These are phyloP conservation scores for Malurus elegans DNA, from an alignment of 2,113 vertebrate genomes.

Conservation along the genomic window DNA sequence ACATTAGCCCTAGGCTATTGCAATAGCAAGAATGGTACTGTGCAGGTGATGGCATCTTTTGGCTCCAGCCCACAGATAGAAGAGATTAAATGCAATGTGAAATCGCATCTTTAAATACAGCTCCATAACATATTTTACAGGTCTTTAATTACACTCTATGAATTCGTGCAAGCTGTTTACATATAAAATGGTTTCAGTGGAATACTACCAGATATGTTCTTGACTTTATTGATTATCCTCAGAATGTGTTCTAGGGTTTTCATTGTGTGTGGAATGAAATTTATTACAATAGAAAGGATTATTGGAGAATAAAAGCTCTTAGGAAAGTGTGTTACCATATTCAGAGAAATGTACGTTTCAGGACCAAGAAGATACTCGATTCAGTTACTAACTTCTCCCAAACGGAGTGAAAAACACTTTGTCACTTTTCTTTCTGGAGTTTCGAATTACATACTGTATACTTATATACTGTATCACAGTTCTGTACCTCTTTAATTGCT, in stretches of 20 bases:
- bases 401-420: neutral
- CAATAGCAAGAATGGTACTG: neutral
- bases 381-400: neutral
- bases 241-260: neutral
- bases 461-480: neutral
- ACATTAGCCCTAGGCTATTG: neutral
- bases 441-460: neutral
- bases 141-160: neutral
- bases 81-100: neutral
- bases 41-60: neutral
- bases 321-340: neutral
- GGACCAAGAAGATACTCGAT: rapidly evolving
- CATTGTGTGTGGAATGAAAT: neutral
- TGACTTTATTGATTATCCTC: neutral
- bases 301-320: neutral
- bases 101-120: neutral
- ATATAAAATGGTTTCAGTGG: neutral
- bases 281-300: neutral
- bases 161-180: neutral
- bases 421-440: neutral
- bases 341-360: neutral
- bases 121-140: neutral
- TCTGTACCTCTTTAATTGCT: neutral
- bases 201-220: neutral
- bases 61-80: neutral